Evolutionary conservation across 2,797 vertebrate genomes (phyloP).

Genomic region (Poeciliopsis turneri): DNA sequence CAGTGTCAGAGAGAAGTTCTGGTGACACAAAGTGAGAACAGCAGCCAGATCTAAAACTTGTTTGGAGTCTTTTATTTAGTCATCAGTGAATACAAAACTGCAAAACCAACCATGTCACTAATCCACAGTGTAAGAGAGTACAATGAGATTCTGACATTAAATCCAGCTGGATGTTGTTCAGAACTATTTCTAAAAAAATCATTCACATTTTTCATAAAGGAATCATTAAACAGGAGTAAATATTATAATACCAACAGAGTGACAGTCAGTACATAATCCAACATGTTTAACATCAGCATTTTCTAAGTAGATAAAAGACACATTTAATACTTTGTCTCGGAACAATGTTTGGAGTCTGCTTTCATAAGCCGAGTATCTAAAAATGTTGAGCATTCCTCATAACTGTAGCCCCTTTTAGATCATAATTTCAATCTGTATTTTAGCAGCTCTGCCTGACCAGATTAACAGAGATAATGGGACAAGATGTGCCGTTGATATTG

Average conservation of each 20-base stretch:
- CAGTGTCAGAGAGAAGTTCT: neutral
- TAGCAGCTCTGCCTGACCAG: neutral
- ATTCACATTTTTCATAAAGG: neutral
- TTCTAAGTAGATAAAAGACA: neutral
- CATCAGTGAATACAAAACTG: conserved; percentile 1
- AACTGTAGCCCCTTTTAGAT: neutral
- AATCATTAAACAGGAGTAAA: neutral
- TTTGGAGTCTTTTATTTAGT: conserved; percentile 3
- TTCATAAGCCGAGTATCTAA: neutral
- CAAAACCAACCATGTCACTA: neutral
- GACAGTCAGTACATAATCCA: neutral
- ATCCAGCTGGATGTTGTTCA: neutral
- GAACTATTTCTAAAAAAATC: neutral
- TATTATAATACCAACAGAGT: neutral
- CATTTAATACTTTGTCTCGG: neutral
- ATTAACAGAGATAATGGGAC: neutral
- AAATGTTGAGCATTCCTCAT: neutral
- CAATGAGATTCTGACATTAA: neutral
- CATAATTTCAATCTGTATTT: neutral
- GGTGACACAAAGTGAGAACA: neutral
- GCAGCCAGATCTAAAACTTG: neutral
- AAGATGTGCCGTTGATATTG: neutral
- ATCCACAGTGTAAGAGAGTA: neutral
- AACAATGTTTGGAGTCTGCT: neutral
- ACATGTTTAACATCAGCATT: neutral